Evolutionary conservation across 2,888 invertebrate species (phyloP).

Genomic region (Adelphocoris suturalis): DNA sequence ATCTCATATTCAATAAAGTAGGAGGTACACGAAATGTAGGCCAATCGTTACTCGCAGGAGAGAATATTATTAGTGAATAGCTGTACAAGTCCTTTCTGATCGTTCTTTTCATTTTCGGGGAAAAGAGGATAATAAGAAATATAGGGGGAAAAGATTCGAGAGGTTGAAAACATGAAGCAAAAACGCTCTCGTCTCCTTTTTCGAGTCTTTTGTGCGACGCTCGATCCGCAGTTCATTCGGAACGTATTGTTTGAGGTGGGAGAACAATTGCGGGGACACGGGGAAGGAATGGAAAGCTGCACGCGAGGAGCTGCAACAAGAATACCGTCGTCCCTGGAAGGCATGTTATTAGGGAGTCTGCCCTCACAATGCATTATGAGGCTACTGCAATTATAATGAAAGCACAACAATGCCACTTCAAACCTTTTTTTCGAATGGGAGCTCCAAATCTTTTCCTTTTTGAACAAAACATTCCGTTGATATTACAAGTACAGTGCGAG

Average conservation of each 20-base stretch:
- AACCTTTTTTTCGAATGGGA: neutral
- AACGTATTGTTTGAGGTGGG: slow-evolving; percentile 26
- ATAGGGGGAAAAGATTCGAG: neutral
- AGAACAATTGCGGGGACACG: slow-evolving; percentile 53
- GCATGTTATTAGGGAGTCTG: slow-evolving; percentile 47
- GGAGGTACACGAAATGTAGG: neutral
- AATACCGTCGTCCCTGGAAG: slow-evolving; percentile 42
- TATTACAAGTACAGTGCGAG: too few relatives aligned
- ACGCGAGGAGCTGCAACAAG: slow-evolving; percentile 46
- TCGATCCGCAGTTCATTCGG: slow-evolving; percentile 21
- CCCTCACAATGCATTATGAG: slow-evolving; percentile 46
- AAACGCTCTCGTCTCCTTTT: slow-evolving; percentile 5
- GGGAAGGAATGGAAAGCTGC: slow-evolving; percentile 1
- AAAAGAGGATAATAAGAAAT: slow-evolving; percentile 3
- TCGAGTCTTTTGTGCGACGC: slow-evolving; percentile 23
- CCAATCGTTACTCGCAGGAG: neutral
- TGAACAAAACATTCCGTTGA: too few relatives aligned
- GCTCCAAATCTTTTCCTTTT: neutral
- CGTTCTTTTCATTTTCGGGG: slow-evolving; percentile 1
- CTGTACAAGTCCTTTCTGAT: neutral
- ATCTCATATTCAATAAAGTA: too few relatives aligned
- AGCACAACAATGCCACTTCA: slow-evolving; percentile 10
- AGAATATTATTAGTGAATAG: neutral
- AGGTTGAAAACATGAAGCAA: slow-evolving; percentile 36
- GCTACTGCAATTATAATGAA: slow-evolving; percentile 54